These are phyloP conservation scores for Noctua janthe DNA, from an alignment of 2,888 invertebrate species.

Conservation along the genomic window DNA sequence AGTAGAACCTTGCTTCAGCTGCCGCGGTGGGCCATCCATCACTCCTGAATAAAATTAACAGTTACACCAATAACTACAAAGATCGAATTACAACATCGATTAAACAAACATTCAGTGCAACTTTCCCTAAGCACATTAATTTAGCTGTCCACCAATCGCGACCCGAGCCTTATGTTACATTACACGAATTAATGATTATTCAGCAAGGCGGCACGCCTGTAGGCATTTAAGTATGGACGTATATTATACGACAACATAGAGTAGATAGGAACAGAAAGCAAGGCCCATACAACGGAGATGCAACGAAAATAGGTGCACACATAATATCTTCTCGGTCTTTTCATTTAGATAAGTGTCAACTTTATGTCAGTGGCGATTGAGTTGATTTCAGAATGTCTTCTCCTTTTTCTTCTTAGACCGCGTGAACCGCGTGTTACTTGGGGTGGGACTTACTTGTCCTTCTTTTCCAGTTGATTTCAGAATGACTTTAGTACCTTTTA, in stretches of 20 bases:
- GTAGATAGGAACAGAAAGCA: not conserved
- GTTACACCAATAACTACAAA: conserved; percentile 32
- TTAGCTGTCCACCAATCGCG: conserved; percentile 50
- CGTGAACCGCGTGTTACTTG: not conserved
- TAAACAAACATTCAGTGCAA: conserved; percentile 34
- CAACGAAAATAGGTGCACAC: not conserved
- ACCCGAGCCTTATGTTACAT: conserved; percentile 32
- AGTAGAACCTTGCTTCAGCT: not conserved
- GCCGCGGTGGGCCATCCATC: not conserved
- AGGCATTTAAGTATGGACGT: conserved; percentile 43
- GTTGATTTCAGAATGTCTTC: not conserved
- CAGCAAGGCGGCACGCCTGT: conserved; percentile 55
- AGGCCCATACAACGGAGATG: not conserved
- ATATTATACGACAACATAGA: conserved; percentile 60
- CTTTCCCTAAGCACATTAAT: conserved; percentile 60
- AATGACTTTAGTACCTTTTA: not conserved
- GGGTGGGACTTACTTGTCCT: not conserved
- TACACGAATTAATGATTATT: conserved; percentile 68
- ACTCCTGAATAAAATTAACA: conserved; percentile 25
- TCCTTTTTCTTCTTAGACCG: not conserved
- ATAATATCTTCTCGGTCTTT: no score
- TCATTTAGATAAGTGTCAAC: not conserved
- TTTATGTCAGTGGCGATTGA: not conserved
- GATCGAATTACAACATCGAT: conserved; percentile 34
- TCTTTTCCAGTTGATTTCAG: not conserved